Evolutionary conservation across 1,140 invertebrate genomes (phyloP), one percentile per base, ranked within the genome.

Genomic region (Hormaphis cornu): DNA sequence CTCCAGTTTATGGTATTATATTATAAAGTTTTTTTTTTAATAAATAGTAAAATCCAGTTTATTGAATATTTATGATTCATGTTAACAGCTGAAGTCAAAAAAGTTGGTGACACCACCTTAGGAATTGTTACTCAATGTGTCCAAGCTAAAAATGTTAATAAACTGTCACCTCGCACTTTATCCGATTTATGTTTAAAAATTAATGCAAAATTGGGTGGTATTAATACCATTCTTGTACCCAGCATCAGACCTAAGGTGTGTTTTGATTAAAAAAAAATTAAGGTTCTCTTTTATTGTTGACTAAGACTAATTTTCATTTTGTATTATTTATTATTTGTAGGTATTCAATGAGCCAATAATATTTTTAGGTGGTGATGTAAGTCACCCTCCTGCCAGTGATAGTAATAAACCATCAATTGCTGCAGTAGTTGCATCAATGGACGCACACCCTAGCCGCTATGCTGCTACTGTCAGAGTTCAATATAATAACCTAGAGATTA

Each of bases 41-140:
- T 44, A 2, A 22, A 46, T 30, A n/a, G 16, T 28, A 0, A 5
- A 12, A 20, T 33, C n/a, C 18, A 1, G 1, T 1, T 52, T 20
- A 20, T 70, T 16, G n/a, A 59, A 30, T 48, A 24, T 20, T 52
- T 52, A 56, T 58, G 9, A 48, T 56, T 77, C n/a, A n/a, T n/a
- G n/a, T n/a, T n/a, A n/a, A n/a, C n/a, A 95, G 96, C 97, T 72
- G 97, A 99, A 83, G 97, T 99, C 2, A 99, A 99, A 80, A 85
- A 97, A 74, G 97, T 99, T 10, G 97, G 97, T 71, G 97, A 99
- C 80, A 99, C 97, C 5, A 90, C 98, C 18, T 83, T 99, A 70
- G 97, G 97, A 56, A 95, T 99, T 89, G 97, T 97, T 50, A 99
- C 97, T 37, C 97, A 99, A 80, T 99, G 97, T 82, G 97, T 99